Conservation (phyloP, 2,888 invertebrate species). For the Nemotelus pantherinus region DNA sequence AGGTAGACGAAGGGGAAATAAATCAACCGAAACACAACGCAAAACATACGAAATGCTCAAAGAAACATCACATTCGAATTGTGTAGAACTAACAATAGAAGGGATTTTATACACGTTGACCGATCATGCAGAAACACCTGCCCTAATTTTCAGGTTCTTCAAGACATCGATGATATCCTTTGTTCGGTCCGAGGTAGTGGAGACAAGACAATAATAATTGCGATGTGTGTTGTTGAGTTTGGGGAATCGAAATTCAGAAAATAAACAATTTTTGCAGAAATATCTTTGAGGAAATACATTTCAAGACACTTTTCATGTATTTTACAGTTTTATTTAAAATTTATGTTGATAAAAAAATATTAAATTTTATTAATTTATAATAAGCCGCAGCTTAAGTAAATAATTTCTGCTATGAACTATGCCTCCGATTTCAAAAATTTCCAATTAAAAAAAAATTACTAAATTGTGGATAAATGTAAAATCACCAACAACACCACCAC, state of each 20-base stretch:
- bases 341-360: no score
- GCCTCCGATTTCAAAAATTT: no score
- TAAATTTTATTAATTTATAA: no score
- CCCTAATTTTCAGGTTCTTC: conserved; percentile 46
- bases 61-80: background rate
- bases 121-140: conserved; percentile 51
- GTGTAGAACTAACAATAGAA: conserved; percentile 20
- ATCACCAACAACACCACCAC: no score
- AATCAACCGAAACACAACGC: conserved; percentile 40
- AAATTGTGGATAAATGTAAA: no score
- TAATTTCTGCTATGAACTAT: no score
- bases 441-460: no score
- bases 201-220: conserved; percentile 1
- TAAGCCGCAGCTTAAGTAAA: no score
- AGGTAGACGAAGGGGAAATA: conserved; percentile 29
- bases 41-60: conserved; percentile 5
- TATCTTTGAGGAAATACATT: no score
- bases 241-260: background rate
- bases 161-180: conserved; percentile 8
- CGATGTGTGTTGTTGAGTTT: background rate
- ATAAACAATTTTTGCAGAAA: no score
- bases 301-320: no score
- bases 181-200: background rate
- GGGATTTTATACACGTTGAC: conserved; percentile 4
- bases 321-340: no score